Evolutionary conservation across 2,113 vertebrate species (phyloP).

Genomic region (Sphaerodactylus townsendi): DNA sequence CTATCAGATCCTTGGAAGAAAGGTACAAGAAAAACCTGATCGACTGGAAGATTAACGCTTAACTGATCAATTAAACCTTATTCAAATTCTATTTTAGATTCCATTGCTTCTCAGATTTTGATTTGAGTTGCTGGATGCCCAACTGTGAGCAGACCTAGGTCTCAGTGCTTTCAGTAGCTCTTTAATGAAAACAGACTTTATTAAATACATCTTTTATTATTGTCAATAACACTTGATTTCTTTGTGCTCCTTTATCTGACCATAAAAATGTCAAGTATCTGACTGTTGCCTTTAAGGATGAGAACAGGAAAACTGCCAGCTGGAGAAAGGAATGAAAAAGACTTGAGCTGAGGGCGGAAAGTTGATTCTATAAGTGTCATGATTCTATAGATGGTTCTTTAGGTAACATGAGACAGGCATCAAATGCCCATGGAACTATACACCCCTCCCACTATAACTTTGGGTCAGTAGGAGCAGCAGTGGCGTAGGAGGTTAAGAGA

Average conservation of each 20-base stretch:
- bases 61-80: background rate
- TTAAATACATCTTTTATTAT: background rate
- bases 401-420: background rate
- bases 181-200: background rate
- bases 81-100: background rate
- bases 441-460: background rate
- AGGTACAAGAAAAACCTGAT: too few relatives aligned
- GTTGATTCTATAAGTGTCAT: too few relatives aligned
- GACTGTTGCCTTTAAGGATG: background rate
- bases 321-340: background rate
- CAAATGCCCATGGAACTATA: background rate
- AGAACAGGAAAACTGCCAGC: background rate
- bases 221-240: background rate
- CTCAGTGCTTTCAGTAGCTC: constrained; percentile 14
- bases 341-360: background rate
- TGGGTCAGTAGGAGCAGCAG: background rate
- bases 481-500: too few relatives aligned
- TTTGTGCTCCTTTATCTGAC: background rate
- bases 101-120: background rate
- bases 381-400: background rate
- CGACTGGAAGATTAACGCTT: background rate
- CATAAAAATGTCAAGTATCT: background rate
- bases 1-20: too few relatives aligned
- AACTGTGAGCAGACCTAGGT: background rate
- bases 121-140: background rate